Base-by-base conservation (phyloP, 1,140 invertebrate genomes). In the Fopius arisanus region DNA sequence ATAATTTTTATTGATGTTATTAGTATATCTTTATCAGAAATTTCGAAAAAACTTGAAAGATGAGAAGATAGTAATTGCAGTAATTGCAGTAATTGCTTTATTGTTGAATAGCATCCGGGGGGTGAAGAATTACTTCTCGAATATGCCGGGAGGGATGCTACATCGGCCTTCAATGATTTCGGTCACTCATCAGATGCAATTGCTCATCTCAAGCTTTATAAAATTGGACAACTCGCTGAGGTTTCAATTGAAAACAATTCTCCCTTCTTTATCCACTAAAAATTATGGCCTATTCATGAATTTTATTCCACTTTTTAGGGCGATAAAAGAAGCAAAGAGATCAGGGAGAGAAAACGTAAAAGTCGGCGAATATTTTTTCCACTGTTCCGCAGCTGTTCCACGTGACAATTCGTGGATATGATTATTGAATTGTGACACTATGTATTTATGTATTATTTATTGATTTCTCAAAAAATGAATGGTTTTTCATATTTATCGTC, bases 181-280 rank as follows among this genome's bases (percentile, higher is more conserved):
- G 92, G 91, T 6, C 93, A 94, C 83, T 91, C 91, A 0, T 81
- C 83, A 0, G 91, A 93, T 79, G 92, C 93, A 0, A 87, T 82
- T 40, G 87, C 83, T 28, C 85, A 89, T 9, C 75, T 94, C 37
- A 90, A 90, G 75, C 84, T 88, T 29, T 90, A 86, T 70, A 92
- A 92, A 82, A 91, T 94, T n/a, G 93, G 93, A 16, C 88, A 90
- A 83, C 72, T 92, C 2, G 79, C 86, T n/a, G 88, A 91, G 83
- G 91, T 85, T 74, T 69, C 28, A n/a, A 67, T 63, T 23, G 23
- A 31, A 62, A 4, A 26, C 1, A 66, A 26, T 59, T 37, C 37
- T 62, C 59, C 2, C 1, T 59, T 59, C 26, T 59, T 10, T 1
- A 10, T 3, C 19, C 4, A 21, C 14, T 59, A 1, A n/a, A 2